These are phyloP conservation scores for Drosophila neotestacea DNA, from an alignment of 2,888 invertebrate genomes.

Conservation along the genomic window DNA sequence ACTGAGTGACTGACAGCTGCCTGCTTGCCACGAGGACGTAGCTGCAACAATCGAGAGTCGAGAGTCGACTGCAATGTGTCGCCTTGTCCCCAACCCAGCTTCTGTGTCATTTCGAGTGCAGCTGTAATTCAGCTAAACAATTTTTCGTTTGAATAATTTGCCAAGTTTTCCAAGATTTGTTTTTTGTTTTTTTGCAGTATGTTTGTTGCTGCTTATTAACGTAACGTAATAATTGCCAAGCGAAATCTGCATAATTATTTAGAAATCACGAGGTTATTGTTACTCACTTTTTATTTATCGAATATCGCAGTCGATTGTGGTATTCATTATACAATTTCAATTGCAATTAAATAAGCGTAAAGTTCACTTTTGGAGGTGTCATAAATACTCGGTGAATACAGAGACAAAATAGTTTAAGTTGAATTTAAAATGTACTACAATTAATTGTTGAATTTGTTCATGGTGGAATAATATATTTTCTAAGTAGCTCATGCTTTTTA, in stretches of 20 bases:
- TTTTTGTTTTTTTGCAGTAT: background rate
- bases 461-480: too few relatives aligned
- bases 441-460: too few relatives aligned
- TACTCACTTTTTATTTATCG: constrained; percentile 41
- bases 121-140: constrained; percentile 65
- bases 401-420: too few relatives aligned
- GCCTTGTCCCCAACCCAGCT: constrained; percentile 57
- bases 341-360: constrained; percentile 11
- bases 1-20: constrained; percentile 72
- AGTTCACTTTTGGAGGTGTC: constrained; percentile 27
- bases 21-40: constrained; percentile 12
- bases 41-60: constrained; percentile 5
- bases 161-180: constrained; percentile 41
- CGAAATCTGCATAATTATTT: constrained; percentile 78
- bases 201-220: constrained; percentile 56
- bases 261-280: constrained; percentile 77
- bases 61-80: constrained; percentile 40
- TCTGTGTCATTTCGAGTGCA: constrained; percentile 75
- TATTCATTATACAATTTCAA: constrained; percentile 36
- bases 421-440: too few relatives aligned
- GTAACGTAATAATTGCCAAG: constrained; percentile 70
- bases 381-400: constrained; percentile 13
- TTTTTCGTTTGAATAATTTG: constrained; percentile 78
- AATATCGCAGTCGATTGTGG: constrained; percentile 14
- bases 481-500: too few relatives aligned